These are phyloP conservation scores for Diabrotica virgifera DNA, from an alignment of 1,140 invertebrate species.

Conservation along the genomic window DNA sequence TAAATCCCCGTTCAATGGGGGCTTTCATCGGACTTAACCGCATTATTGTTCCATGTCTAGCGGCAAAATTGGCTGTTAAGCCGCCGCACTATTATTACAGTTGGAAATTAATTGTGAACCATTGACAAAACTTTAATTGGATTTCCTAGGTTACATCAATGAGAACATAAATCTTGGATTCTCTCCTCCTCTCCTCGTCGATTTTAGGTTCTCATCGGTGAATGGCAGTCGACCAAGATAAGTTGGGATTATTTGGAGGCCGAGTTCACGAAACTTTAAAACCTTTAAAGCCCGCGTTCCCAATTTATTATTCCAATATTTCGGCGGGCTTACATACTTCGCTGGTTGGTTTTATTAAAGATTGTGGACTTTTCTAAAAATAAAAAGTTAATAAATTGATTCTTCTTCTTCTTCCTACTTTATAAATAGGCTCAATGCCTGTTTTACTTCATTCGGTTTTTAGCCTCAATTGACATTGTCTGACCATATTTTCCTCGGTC, in stretches of 20 bases:
- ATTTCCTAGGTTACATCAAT: conserved; percentile 2
- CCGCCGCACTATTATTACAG: neutral
- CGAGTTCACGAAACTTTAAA: neutral
- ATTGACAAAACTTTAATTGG: conserved; percentile 3
- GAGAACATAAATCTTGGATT: conserved; percentile 2
- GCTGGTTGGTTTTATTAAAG: neutral
- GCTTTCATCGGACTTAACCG: no score
- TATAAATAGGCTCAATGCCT: no score
- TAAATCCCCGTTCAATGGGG: no score
- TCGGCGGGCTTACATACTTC: neutral
- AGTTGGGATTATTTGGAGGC: neutral
- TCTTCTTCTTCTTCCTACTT: no score
- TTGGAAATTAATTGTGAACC: neutral
- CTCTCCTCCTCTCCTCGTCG: neutral
- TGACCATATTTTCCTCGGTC: no score
- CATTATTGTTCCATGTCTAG: neutral
- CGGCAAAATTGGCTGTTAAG: neutral
- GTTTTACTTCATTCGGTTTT: no score
- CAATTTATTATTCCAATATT: neutral
- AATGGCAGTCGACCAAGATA: neutral
- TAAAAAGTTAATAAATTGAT: neutral
- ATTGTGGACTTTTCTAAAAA: neutral
- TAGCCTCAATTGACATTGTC: no score
- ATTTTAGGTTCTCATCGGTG: neutral
- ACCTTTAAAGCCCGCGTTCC: neutral